Percentiles rank a stretch among this genome's conserved stretches.
Conservation (phyloP, 2,797 vertebrate genomes). For the Mus caroli region DNA sequence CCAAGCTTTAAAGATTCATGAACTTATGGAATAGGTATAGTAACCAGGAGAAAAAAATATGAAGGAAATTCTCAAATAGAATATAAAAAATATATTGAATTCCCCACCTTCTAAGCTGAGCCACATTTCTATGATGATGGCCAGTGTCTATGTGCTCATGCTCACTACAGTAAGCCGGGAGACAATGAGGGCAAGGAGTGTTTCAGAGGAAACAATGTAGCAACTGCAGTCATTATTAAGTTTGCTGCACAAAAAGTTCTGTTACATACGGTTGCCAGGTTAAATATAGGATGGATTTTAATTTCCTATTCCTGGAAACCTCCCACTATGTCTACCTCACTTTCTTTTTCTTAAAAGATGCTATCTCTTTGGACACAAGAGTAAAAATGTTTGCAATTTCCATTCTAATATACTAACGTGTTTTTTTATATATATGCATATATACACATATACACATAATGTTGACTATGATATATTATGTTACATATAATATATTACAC, state of each 20-base stretch:
- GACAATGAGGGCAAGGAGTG: neutral
- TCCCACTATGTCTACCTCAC: neutral
- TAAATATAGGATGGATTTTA: neutral
- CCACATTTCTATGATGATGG: neutral
- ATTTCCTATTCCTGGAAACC: constrained; percentile 14
- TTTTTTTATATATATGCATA: too few relatives aligned
- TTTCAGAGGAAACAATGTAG: neutral
- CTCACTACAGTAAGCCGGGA: neutral
- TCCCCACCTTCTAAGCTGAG: neutral
- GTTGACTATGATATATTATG: too few relatives aligned
- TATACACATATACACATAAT: too few relatives aligned
- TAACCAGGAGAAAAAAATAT: constrained; percentile 2
- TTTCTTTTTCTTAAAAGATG: neutral
- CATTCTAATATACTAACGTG: neutral
- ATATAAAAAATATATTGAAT: neutral
- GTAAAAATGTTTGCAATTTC: neutral
- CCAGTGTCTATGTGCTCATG: neutral
- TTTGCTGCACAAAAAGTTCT: constrained; percentile 8
- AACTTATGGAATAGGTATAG: neutral
- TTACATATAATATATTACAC: neutral
- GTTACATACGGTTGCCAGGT: neutral
- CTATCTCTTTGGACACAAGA: constrained; percentile 6
- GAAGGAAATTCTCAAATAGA: constrained; percentile 12
- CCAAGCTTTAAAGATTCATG: neutral
- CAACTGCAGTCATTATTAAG: constrained; percentile 1